These are phyloP conservation scores for Limnephilus rhombicus DNA, from an alignment of 2,888 invertebrate genomes.

Conservation along the genomic window DNA sequence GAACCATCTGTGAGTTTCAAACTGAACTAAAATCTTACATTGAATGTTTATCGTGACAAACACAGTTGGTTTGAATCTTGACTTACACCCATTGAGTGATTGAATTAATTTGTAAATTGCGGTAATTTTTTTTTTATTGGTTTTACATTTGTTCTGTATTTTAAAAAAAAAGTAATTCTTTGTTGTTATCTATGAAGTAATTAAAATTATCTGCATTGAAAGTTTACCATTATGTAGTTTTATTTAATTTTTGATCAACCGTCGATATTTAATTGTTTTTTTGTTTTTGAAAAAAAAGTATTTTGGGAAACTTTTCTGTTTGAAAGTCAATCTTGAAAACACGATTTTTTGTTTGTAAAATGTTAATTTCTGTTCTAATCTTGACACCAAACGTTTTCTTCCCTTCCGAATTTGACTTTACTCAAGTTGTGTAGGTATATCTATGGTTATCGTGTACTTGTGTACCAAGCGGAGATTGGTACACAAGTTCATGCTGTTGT, in stretches of 20 bases:
- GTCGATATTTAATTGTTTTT: neutral
- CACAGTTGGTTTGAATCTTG: neutral
- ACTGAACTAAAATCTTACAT: neutral
- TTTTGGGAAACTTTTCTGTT: neutral
- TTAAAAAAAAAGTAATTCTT: too few species aligned
- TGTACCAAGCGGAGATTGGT: neutral
- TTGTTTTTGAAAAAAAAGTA: neutral
- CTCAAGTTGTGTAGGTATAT: neutral
- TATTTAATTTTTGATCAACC: neutral
- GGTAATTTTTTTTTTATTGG: neutral
- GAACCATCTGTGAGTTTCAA: constrained; percentile 1
- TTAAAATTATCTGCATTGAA: neutral
- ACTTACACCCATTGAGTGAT: neutral
- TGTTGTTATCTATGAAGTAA: neutral
- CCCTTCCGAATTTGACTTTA: neutral
- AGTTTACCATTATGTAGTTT: neutral
- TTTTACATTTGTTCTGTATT: neutral
- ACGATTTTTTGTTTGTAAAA: neutral
- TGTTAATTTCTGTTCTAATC: neutral
- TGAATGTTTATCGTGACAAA: neutral
- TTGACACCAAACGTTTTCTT: neutral
- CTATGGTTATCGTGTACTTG: too few species aligned
- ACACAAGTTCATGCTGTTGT: neutral
- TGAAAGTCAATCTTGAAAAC: neutral
- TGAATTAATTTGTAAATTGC: neutral